These are phyloP conservation scores for Paracanthobrama guichenoti DNA, from an alignment of 2,113 vertebrate species.

Conservation along the genomic window DNA sequence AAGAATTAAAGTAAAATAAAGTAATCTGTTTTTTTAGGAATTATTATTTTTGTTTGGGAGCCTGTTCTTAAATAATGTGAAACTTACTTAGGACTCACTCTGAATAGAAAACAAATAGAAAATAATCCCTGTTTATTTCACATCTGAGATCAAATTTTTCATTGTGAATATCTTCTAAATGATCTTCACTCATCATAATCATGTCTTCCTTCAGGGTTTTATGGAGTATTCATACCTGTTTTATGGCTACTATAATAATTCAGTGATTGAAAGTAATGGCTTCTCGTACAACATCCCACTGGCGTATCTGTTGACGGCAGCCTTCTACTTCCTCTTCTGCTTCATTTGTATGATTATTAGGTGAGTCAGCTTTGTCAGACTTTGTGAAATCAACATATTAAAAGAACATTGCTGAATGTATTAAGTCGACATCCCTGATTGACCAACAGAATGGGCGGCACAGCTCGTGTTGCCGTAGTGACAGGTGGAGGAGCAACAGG, in stretches of 20 bases:
- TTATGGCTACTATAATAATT: conserved; percentile 85
- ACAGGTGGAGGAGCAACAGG: conserved; percentile 73
- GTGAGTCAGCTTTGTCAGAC: conserved; percentile 63
- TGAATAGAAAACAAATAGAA: not conserved
- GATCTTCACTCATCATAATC: conserved; percentile 3
- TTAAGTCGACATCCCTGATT: conserved; percentile 23
- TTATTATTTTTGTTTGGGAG: not conserved
- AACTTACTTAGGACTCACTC: not conserved
- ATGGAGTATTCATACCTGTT: conserved; percentile 86
- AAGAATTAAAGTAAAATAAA: not conserved
- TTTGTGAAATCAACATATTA: not conserved
- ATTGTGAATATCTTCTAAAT: not conserved
- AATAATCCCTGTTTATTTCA: not conserved
- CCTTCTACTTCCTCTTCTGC: conserved; percentile 78
- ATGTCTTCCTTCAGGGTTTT: conserved; percentile 75
- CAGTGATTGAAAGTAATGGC: conserved; percentile 45
- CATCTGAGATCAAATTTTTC: not conserved
- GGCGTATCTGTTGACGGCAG: conserved; percentile 79
- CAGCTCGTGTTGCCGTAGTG: conserved; percentile 77
- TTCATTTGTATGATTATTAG: conserved; percentile 79
- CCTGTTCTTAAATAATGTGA: not conserved
- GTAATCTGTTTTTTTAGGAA: not conserved
- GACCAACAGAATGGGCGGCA: conserved; percentile 75
- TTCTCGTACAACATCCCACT: conserved; percentile 80
- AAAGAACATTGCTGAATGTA: not conserved